Base-by-base conservation (phyloP, 2,888 invertebrate genomes). In the Tricholauxania praeusta region DNA sequence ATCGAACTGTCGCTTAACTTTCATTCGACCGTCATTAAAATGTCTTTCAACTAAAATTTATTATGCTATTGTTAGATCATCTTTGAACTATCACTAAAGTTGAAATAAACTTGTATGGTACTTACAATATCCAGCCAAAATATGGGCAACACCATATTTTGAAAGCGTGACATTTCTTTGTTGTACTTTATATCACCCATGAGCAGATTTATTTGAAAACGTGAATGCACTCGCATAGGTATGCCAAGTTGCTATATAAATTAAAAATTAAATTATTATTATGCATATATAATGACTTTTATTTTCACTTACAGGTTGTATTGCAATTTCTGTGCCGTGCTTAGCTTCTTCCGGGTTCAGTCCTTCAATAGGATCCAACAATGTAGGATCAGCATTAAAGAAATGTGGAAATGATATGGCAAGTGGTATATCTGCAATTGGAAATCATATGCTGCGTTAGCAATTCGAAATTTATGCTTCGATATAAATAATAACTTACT, bases 321-420 rank as follows among this genome's bases (percentile, higher is more conserved):
- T 88, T 78, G 92, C 90, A 49, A 94, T 88, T 66, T 88, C 88
- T 0, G 91, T 89, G 0, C 79, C 79, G 72, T 89, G 88, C 32
- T 87, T 89, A 8, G 89, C 86, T 52, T 85, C 86, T 65, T 91
- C 88, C 0, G 95, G 95, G 0, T 87, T 86, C 65, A 93, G 82
- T 12, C 93, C 93, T 7, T 90, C 89, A 0, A 93, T 88, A 0
- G 89, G 89, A 0, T 90, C 87, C 32, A 90, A 77, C 10, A 93
- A 84, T 53, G 84, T 85, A 0, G 90, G 89, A 83, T 92, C 92
- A 0, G 90, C 90, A 78, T 92, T 90, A 78, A 90, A 90, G 81
- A 93, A 94, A 81, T 93, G 93, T 0, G 93, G 93, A 82, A 90
- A 91, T 0, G 94, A 94, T 51, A 94, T 86, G n/a, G 91, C 90